Percentiles rank a stretch among this genome's conserved stretches.
These are phyloP conservation scores for Drosophila pseudoananassae DNA, from an alignment of 1,140 invertebrate genomes.

Conservation along the genomic window DNA sequence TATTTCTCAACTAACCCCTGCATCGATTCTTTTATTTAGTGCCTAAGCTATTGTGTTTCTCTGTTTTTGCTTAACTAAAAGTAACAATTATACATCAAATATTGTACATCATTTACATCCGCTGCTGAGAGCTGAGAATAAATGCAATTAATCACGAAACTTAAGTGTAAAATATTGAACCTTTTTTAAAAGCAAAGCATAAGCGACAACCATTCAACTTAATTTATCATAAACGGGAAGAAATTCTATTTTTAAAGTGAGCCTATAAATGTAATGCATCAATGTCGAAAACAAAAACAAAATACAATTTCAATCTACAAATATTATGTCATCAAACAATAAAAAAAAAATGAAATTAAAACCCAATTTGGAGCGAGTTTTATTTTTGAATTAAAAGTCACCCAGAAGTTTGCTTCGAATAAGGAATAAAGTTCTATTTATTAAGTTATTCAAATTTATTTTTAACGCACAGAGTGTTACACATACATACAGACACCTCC, in stretches of 20 bases:
- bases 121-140: slow-evolving; percentile 38
- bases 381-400: slow-evolving; percentile 3
- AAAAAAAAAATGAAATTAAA: slow-evolving; percentile 66
- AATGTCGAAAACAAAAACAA: slow-evolving; percentile 50
- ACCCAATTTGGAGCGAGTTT: slow-evolving; percentile 43
- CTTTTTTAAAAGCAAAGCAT: slow-evolving; percentile 58
- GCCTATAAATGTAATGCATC: slow-evolving; percentile 75
- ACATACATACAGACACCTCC: slow-evolving; percentile 53
- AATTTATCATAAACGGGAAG: slow-evolving; percentile 69
- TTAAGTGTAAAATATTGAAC: slow-evolving; percentile 54
- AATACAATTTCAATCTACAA: slow-evolving; percentile 63
- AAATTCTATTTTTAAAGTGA: slow-evolving; percentile 71
- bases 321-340: slow-evolving; percentile 71
- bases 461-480: slow-evolving; percentile 53
- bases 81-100: slow-evolving; percentile 35
- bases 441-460: slow-evolving; percentile 62
- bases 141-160: slow-evolving; percentile 59
- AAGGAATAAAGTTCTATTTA: slow-evolving; percentile 76
- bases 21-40: slow-evolving; percentile 53
- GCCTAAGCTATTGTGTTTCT: slow-evolving; percentile 54
- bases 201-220: slow-evolving; percentile 47
- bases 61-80: slow-evolving; percentile 23
- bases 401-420: slow-evolving; percentile 20
- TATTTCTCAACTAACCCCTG: slow-evolving; percentile 64
- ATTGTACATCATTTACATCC: slow-evolving; percentile 76